phyloP scores from a whole-genome alignment of 2,797 vertebrate genomes.

The Amblyopsis hoosieri region DNA sequence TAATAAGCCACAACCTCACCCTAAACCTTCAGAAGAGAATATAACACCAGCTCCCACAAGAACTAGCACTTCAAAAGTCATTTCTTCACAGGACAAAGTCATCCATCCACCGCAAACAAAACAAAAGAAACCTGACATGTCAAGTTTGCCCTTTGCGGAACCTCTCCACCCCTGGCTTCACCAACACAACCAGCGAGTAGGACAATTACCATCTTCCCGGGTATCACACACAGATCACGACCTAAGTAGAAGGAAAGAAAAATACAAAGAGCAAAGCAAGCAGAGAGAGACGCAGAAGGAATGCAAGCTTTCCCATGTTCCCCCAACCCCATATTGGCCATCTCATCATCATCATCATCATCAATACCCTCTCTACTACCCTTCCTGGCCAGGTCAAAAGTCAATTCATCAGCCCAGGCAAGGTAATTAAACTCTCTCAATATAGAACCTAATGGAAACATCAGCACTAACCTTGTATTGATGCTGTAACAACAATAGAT shows the following conservation, averaged over 20 bases:
- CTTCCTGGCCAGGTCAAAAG: constrained; percentile 53
- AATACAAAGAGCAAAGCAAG: neutral
- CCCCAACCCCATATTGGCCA: constrained; percentile 53
- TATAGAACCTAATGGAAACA: neutral
- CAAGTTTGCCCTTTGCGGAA: constrained; percentile 48
- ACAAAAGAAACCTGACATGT: constrained; percentile 38
- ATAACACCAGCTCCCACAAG: constrained; percentile 24
- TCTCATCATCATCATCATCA: constrained; percentile 40
- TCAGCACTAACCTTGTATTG: neutral
- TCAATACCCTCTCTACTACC: constrained; percentile 40
- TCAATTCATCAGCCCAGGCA: constrained; percentile 42
- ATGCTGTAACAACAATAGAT: no score
- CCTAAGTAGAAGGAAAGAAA: constrained; percentile 19
- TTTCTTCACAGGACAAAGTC: constrained; percentile 17
- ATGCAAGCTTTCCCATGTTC: constrained; percentile 41
- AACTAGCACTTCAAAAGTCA: constrained; percentile 39
- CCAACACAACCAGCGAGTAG: constrained; percentile 44
- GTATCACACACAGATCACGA: constrained; percentile 35
- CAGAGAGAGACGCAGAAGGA: constrained; percentile 23
- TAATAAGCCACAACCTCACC: constrained; percentile 31
- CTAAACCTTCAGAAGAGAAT: constrained; percentile 14
- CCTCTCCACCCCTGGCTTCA: constrained; percentile 77
- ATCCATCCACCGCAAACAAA: constrained; percentile 9
- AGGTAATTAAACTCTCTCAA: constrained; percentile 42
- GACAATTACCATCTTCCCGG: constrained; percentile 27